phyloP scores from a whole-genome alignment of 53 echinoderm and acorn worm genomes.

The Apostichopus leukothele region DNA sequence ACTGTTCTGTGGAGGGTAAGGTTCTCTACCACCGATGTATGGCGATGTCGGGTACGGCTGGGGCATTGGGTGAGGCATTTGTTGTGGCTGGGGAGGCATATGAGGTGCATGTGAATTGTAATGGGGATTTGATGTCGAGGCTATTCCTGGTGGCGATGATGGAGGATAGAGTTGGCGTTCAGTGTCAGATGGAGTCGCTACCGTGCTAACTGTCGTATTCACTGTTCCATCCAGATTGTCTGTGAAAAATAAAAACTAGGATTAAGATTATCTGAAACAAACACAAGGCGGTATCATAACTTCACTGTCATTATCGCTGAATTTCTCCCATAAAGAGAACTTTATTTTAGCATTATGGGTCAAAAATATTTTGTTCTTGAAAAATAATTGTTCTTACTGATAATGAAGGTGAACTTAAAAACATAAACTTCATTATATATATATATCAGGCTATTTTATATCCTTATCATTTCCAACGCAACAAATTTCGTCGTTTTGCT shows the following conservation, averaged over 20 bases:
- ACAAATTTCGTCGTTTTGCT: too few species aligned
- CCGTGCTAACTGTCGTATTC: constrained; percentile 23
- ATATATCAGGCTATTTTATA: too few species aligned
- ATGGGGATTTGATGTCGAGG: constrained; percentile 14
- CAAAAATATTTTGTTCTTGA: too few species aligned
- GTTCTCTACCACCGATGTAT: background rate
- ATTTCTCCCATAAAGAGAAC: too few species aligned
- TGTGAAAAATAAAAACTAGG: background rate
- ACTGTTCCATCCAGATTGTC: constrained; percentile 33
- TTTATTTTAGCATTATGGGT: too few species aligned
- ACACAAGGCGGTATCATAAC: too few species aligned
- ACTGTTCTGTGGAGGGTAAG: constrained; percentile 29
- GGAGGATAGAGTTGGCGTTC: background rate
- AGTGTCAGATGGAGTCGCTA: constrained; percentile 6
- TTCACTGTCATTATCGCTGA: too few species aligned
- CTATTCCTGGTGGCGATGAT: background rate
- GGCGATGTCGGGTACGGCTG: background rate
- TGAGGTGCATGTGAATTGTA: background rate
- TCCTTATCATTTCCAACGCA: too few species aligned
- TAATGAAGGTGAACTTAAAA: too few species aligned
- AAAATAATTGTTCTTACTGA: too few species aligned
- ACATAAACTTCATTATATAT: too few species aligned
- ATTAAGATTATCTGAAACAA: too few species aligned
- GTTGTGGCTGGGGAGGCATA: constrained; percentile 15
- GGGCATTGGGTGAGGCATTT: constrained; percentile 25